These are phyloP conservation scores for Tromatobia lineatoria DNA, from an alignment of 2,888 invertebrate genomes.

Conservation along the genomic window DNA sequence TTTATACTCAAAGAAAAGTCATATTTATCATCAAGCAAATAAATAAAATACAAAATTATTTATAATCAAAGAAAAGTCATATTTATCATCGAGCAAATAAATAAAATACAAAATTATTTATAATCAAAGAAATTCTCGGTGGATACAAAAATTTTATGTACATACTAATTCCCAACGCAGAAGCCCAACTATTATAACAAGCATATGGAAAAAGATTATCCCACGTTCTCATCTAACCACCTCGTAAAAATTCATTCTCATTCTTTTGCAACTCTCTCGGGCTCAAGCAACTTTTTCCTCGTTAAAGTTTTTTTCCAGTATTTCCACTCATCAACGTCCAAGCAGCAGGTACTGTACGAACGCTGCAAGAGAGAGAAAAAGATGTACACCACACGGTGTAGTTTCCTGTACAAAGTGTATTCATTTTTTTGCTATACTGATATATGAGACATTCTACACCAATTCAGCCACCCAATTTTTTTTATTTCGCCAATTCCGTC, in stretches of 20 bases:
- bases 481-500: no score
- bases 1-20: no score
- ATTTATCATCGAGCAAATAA: no score
- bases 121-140: background rate
- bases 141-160: background rate
- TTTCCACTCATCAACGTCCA: conserved; percentile 18
- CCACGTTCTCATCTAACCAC: background rate
- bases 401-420: conserved; percentile 31
- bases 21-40: no score
- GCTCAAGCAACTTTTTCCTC: conserved; percentile 30
- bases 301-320: conserved; percentile 17
- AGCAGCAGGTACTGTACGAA: background rate
- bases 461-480: no score
- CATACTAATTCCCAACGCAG: background rate
- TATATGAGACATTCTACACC: background rate
- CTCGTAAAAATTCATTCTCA: background rate
- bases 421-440: conserved; percentile 4
- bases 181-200: background rate
- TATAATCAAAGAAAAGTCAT: no score
- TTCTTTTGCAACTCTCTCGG: conserved; percentile 17
- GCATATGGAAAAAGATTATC: background rate
- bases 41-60: no score
- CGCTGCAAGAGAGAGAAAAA: background rate
- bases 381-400: background rate
- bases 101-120: background rate